These are phyloP conservation scores for Phalangium opilio DNA, from an alignment of 2,888 invertebrate species.

Conservation along the genomic window DNA sequence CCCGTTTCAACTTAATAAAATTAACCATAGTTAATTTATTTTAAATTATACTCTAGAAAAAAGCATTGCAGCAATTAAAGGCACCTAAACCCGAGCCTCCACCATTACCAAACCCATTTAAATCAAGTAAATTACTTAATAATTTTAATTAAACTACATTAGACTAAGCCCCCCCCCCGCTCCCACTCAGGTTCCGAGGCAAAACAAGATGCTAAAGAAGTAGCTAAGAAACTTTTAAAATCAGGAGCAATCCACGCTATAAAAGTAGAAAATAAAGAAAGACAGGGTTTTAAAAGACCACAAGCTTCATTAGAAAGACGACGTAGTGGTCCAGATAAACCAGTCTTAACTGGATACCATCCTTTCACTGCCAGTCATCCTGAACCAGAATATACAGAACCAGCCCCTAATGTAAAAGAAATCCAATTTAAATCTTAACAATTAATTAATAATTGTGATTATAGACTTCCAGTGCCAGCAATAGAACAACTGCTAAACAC, in stretches of 20 bases:
- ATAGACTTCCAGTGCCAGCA: background rate
- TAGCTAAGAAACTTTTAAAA: slow-evolving; percentile 83
- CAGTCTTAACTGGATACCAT: slow-evolving; percentile 69
- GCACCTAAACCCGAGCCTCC: slow-evolving; percentile 81
- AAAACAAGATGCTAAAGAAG: slow-evolving; percentile 74
- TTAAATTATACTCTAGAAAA: slow-evolving; percentile 43
- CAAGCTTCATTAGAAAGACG: slow-evolving; percentile 67
- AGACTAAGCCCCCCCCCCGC: no score
- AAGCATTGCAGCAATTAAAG: slow-evolving; percentile 58
- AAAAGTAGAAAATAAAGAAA: slow-evolving; percentile 47
- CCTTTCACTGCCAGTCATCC: slow-evolving; percentile 70
- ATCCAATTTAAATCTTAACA: background rate
- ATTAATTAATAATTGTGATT: no score
- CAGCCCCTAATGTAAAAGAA: slow-evolving; percentile 9
- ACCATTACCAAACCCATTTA: slow-evolving; percentile 44
- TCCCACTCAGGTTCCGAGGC: slow-evolving; percentile 58
- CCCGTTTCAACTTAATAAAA: no score
- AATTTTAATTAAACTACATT: no score
- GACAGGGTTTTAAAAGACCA: slow-evolving; percentile 75
- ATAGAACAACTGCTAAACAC: slow-evolving; percentile 24
- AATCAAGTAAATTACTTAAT: background rate
- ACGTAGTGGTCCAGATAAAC: slow-evolving; percentile 33
- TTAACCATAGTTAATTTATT: no score
- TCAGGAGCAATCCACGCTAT: slow-evolving; percentile 51
- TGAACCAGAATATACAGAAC: slow-evolving; percentile 44